phyloP scores from a whole-genome alignment of 2,797 vertebrate genomes.

The Helarctos malayanus region DNA sequence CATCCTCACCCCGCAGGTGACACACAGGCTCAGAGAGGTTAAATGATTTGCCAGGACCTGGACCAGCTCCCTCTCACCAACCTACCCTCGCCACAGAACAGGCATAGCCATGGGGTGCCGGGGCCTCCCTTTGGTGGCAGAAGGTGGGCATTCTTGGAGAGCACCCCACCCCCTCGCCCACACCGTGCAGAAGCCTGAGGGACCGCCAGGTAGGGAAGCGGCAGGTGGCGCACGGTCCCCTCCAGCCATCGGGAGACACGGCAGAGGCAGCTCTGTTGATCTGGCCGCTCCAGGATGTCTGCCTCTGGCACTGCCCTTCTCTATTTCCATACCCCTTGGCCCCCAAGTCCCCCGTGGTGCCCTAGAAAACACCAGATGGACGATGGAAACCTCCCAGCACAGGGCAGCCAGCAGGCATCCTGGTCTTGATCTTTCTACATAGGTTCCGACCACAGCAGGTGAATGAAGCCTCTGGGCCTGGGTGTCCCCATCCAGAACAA shows the following conservation, averaged over 20 bases:
- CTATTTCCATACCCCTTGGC: neutral
- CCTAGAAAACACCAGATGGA: neutral
- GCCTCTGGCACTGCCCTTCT: neutral
- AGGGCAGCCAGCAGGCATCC: neutral
- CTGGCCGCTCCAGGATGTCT: no score
- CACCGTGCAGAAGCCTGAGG: neutral
- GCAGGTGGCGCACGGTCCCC: fast-evolving
- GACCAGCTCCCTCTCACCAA: neutral
- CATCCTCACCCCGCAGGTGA: neutral
- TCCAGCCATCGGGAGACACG: fast-evolving
- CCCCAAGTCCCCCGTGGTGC: neutral
- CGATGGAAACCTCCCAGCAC: neutral
- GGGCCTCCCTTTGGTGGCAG: neutral
- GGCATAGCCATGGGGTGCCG: fast-evolving
- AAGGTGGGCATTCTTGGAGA: neutral
- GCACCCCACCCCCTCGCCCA: fast-evolving
- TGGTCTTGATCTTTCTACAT: neutral
- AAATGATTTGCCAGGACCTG: fast-evolving
- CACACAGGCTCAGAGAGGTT: neutral
- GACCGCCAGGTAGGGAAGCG: neutral
- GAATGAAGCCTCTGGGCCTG: neutral
- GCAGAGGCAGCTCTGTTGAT: neutral
- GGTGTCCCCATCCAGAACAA: no score
- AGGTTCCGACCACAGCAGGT: neutral
- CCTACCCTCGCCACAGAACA: fast-evolving